Percentiles rank a stretch among this genome's conserved stretches.
Evolutionary conservation across 2,797 vertebrate species (phyloP).

Genomic region (Malacoraja senta): DNA sequence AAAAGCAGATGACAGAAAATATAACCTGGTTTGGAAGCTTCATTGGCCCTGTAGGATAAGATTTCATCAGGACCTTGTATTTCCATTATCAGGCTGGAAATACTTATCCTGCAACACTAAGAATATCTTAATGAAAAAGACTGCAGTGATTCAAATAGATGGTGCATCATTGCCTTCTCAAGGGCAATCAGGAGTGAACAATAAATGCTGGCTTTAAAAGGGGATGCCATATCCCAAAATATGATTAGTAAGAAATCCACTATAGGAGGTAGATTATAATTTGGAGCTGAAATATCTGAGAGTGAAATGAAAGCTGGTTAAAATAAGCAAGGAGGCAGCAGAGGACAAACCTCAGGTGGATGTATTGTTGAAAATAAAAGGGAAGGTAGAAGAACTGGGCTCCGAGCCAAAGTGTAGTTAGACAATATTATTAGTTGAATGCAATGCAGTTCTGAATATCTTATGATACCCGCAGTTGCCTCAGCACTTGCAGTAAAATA

Average conservation of each 20-base stretch:
- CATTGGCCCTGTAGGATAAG: neutral
- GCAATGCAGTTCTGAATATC: neutral
- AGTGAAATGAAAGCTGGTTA: neutral
- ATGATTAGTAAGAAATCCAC: no score
- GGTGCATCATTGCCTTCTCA: no score
- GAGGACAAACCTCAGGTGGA: no score
- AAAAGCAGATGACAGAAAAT: neutral
- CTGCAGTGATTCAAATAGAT: no score
- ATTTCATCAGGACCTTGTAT: neutral
- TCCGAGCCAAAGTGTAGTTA: neutral
- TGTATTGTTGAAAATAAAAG: no score
- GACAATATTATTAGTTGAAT: neutral
- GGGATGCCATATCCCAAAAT: no score
- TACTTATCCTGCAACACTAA: no score
- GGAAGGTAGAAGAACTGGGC: neutral
- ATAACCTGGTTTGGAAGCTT: neutral
- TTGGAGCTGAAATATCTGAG: neutral
- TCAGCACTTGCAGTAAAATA: neutral
- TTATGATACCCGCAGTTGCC: neutral
- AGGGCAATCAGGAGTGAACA: no score
- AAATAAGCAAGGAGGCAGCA: neutral
- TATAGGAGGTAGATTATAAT: neutral
- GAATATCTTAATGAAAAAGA: no score
- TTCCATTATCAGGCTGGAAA: no score
- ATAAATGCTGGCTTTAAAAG: no score